Percentiles rank a stretch among this genome's conserved stretches.
phyloP scores from a whole-genome alignment of 2,797 vertebrate species.

The Decapterus maruadsi region DNA sequence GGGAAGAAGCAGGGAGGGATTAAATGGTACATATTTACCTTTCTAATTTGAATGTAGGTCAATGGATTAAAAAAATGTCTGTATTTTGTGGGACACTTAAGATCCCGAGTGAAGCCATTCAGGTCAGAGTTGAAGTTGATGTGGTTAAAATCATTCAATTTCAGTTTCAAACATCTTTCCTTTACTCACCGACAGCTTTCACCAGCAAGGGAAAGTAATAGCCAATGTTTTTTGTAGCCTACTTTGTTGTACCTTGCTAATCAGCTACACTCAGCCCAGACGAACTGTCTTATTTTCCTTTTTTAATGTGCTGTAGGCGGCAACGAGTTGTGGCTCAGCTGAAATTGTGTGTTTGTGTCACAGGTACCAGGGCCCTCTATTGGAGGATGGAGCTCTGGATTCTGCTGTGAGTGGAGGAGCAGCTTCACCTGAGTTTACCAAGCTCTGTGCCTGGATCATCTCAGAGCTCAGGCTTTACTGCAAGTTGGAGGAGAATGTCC shows the following conservation, averaged over 20 bases:
- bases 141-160: no score
- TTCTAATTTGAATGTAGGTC: background rate
- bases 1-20: background rate
- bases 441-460: conserved; percentile 95
- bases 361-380: conserved; percentile 96
- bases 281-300: no score
- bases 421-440: conserved; percentile 95
- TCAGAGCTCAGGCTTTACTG: conserved; percentile 93
- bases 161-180: no score
- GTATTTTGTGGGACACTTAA: no score
- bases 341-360: background rate
- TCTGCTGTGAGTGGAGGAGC: conserved; percentile 89
- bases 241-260: no score
- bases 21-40: background rate
- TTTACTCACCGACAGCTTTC: no score
- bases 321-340: background rate
- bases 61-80: no score
- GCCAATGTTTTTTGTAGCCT: no score
- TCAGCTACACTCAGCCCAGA: no score
- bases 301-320: background rate
- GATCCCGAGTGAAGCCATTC: no score
- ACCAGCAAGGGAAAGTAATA: no score
- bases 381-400: conserved; percentile 93
- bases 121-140: no score
- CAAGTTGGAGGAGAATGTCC: conserved; percentile 95